Evolutionary conservation across 2,797 vertebrate species (phyloP), one percentile per base, ranked within the genome.

Genomic region (Sebastes nivosus): DNA sequence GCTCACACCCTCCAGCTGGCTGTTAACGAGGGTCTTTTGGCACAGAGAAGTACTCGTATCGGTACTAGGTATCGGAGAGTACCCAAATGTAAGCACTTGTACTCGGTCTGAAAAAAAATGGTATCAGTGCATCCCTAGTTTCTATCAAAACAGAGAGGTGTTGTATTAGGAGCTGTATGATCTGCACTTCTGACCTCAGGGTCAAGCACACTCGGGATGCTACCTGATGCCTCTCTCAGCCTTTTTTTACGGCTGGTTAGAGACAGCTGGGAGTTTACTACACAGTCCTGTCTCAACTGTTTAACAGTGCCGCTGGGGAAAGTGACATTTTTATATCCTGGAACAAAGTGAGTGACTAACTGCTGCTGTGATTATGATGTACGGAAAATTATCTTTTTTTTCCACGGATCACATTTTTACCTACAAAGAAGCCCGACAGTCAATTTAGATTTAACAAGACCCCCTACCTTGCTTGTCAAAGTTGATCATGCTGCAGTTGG

Each of bases 381-480:
- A 20, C 34, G 29, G 74, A 68, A 57, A 77, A 87, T 67, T 10
- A 54, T 22, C n/a, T 54, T 54, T 54, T 54, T 30, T 65, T 67
- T 67, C 52, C 4, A 36, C 22, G 61, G 74, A 59, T 60, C 27
- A 50, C 22, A 34, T 76, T 83, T 72, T 73, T 64, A 66, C 86
- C 58, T 52, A 52, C 16, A 73, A 75, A 78, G 10, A 78, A n/a
- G 34, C 16, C 9, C 8, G 11, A 6, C 32, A 1, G 1, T 85
- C 64, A 6, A 67, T 75, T 77, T 38, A 14, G 30, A n/a, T 61
- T 67, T 67, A 88, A 87, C 71, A n/a, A 24, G 67, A 73, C 71
- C 52, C 57, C 87, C 88, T 95, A 97, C 97, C 97, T 94, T 95
- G 88, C 75, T 84, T 87, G 91, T 98, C 97, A 89, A 99, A 98